Conservation (phyloP, 2,113 vertebrate species). For the Megaptera novaeangliae region DNA sequence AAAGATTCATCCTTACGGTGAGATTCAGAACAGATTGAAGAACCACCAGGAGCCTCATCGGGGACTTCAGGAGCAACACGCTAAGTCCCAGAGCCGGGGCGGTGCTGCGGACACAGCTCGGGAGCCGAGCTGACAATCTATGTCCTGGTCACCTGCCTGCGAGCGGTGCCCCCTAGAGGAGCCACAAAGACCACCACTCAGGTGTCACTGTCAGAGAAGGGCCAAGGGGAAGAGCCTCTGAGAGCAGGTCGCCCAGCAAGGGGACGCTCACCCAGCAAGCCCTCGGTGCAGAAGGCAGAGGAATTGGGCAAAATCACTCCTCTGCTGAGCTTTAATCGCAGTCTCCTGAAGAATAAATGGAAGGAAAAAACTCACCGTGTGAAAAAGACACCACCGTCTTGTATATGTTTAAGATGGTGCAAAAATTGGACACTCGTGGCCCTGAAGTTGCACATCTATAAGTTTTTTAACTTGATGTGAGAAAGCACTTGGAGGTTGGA, state of each 20-base stretch:
- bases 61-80: background rate
- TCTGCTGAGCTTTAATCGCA: background rate
- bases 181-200: rapidly evolving
- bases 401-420: background rate
- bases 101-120: background rate
- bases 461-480: background rate
- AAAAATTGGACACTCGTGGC: background rate
- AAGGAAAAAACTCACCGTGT: background rate
- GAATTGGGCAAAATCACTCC: background rate
- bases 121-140: too few relatives aligned
- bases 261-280: background rate
- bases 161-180: rapidly evolving
- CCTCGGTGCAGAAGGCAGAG: background rate
- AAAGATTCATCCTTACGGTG: rapidly evolving
- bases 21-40: background rate
- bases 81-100: background rate
- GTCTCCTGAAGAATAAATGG: background rate
- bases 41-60: rapidly evolving
- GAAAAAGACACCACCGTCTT: background rate
- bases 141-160: background rate
- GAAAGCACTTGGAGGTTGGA: background rate
- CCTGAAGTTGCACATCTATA: too few relatives aligned
- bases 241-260: rapidly evolving
- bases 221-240: too few relatives aligned
- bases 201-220: background rate